These are phyloP conservation scores for Sebastiscus albofasciatus DNA, from an alignment of 2,797 vertebrate genomes.

Conservation along the genomic window DNA sequence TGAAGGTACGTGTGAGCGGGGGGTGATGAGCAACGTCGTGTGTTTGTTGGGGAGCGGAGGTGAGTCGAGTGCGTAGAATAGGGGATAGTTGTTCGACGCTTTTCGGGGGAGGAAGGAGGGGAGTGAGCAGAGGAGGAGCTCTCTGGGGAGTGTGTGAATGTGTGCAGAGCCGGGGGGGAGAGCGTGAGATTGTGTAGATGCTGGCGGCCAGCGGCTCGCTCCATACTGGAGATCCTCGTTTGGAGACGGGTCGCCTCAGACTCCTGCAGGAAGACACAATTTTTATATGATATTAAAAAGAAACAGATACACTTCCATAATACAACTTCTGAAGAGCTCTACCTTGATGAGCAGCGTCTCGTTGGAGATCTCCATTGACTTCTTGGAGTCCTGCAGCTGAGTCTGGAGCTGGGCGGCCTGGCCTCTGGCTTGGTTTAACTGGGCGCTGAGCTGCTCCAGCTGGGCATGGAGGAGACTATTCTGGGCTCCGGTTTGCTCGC, in stretches of 20 bases:
- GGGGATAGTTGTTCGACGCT: not conserved
- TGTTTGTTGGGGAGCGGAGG: constrained; percentile 2
- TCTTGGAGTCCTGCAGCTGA: constrained; percentile 79
- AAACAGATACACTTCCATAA: not conserved
- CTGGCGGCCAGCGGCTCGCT: constrained; percentile 75
- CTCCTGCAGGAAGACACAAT: constrained; percentile 72
- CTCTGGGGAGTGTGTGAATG: constrained; percentile 10
- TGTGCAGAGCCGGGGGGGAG: constrained; percentile 28
- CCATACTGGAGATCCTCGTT: constrained; percentile 82
- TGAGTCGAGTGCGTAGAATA: not conserved
- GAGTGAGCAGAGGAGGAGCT: constrained; percentile 6
- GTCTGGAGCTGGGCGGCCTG: constrained; percentile 72
- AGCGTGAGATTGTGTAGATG: constrained; percentile 28
- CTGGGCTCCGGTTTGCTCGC: constrained; percentile 51
- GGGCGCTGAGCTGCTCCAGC: constrained; percentile 77
- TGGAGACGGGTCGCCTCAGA: constrained; percentile 86
- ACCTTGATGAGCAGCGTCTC: constrained; percentile 87
- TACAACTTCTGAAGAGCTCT: not conserved
- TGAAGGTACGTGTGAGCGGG: constrained; percentile 47
- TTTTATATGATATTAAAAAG: not conserved
- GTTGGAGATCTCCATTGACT: constrained; percentile 76
- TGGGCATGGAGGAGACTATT: constrained; percentile 73
- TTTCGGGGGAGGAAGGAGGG: constrained; percentile 23
- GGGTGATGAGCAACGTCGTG: constrained; percentile 5
- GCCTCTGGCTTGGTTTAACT: constrained; percentile 47